Evolutionary conservation across 2,113 vertebrate genomes (phyloP).

Genomic region (Chunga burmeisteri): DNA sequence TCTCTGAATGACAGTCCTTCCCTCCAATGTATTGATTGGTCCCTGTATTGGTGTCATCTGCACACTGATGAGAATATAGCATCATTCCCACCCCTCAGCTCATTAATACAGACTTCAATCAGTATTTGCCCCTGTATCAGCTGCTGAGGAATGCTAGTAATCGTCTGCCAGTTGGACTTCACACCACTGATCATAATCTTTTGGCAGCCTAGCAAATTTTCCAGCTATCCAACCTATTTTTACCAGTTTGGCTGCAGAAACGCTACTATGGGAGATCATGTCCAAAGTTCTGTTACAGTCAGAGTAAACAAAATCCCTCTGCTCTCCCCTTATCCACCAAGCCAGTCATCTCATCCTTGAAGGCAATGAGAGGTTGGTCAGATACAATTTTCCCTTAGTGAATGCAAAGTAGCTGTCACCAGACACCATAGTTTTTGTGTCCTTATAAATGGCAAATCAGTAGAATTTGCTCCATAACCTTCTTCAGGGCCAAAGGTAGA

Average conservation of each 20-base stretch:
- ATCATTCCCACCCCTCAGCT: background rate
- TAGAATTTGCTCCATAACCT: background rate
- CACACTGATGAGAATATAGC: conserved; percentile 2
- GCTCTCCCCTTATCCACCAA: background rate
- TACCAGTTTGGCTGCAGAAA: background rate
- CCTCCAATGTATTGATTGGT: background rate
- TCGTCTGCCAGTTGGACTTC: background rate
- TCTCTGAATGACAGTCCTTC: background rate
- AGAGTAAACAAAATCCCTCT: background rate
- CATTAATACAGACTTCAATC: conserved; percentile 30
- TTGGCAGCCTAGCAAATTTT: background rate
- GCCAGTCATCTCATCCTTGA: background rate
- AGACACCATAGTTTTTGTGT: background rate
- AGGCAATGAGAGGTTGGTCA: background rate
- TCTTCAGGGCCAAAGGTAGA: background rate
- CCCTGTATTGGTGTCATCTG: background rate
- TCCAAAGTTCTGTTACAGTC: background rate
- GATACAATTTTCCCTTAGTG: background rate
- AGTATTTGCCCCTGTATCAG: background rate
- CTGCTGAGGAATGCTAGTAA: background rate
- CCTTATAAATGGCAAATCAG: background rate
- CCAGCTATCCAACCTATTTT: background rate
- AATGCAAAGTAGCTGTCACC: background rate
- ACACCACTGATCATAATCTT: background rate
- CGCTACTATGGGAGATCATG: background rate